phyloP scores from a whole-genome alignment of 2,888 invertebrate genomes.

The Leucophenga montana region DNA sequence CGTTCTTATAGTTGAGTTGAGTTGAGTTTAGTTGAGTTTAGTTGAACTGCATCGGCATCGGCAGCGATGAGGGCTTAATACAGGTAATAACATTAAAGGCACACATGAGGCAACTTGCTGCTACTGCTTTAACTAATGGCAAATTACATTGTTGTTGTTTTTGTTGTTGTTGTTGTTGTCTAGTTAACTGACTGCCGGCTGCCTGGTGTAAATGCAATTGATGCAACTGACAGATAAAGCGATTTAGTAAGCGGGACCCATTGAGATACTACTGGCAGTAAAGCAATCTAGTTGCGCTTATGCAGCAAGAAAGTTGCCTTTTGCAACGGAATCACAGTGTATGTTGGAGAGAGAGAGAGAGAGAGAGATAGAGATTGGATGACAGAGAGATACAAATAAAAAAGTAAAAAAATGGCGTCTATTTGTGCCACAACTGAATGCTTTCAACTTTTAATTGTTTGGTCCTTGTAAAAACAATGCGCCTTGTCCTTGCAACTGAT shows the following conservation, averaged over 20 bases:
- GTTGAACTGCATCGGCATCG: no score
- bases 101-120: slow-evolving; percentile 16
- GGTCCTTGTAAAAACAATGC: no score
- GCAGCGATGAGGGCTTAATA: not conserved
- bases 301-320: not conserved
- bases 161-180: no score
- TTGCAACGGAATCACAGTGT: not conserved
- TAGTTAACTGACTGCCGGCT: not conserved
- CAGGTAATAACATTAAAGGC: slow-evolving; percentile 20
- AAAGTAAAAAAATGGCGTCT: not conserved
- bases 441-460: no score
- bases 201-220: slow-evolving; percentile 7
- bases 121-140: not conserved
- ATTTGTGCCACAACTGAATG: no score
- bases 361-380: not conserved
- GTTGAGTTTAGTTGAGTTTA: no score
- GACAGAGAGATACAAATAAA: not conserved
- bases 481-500: not conserved
- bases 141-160: not conserved
- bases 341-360: not conserved
- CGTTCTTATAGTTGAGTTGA: no score
- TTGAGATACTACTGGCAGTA: not conserved
- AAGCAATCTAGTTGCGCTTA: not conserved
- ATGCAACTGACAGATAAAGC: not conserved
- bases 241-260: no score